A percentile compares a stretch with the other conserved stretches of the same genome.
phyloP scores from a whole-genome alignment of 1,140 invertebrate genomes.

The Pomacea maculata region DNA sequence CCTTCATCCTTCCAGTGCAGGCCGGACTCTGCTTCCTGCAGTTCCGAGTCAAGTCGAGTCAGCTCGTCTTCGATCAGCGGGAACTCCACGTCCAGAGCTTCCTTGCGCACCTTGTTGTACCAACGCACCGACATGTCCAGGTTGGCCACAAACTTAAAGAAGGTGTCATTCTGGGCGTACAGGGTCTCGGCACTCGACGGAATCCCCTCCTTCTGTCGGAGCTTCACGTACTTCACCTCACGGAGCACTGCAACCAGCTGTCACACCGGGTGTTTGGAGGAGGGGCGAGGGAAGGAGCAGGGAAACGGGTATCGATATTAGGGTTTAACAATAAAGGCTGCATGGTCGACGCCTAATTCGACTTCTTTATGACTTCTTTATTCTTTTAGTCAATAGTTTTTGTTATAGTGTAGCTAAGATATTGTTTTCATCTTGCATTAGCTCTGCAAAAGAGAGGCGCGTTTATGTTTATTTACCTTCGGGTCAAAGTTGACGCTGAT shows the following conservation, averaged over 20 bases:
- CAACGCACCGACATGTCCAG: slow-evolving; percentile 66
- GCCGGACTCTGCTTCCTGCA: slow-evolving; percentile 78
- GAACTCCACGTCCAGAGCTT: slow-evolving; percentile 82
- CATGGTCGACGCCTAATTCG: neutral
- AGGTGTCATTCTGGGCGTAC: slow-evolving; percentile 61
- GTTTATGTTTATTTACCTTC: slow-evolving; percentile 46
- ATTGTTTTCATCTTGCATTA: neutral
- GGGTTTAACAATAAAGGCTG: too few species aligned
- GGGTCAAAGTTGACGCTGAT: slow-evolving; percentile 68
- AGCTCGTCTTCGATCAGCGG: slow-evolving; percentile 83
- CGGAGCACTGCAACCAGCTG: slow-evolving; percentile 65
- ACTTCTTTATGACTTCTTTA: too few species aligned
- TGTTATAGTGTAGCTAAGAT: neutral
- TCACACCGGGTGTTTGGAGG: neutral
- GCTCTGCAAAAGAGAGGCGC: neutral
- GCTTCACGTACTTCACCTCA: slow-evolving; percentile 68
- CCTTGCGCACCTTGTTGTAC: slow-evolving; percentile 80
- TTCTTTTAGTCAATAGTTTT: neutral
- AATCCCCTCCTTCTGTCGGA: slow-evolving; percentile 59
- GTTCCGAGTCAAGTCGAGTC: slow-evolving; percentile 80
- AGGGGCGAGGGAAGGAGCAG: too few species aligned
- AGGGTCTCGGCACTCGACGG: slow-evolving; percentile 62
- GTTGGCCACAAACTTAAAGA: slow-evolving; percentile 64
- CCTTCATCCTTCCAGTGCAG: slow-evolving; percentile 85
- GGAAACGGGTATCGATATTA: too few species aligned